phyloP scores from a whole-genome alignment of 2,888 invertebrate genomes.

The Ophion ellenae region DNA sequence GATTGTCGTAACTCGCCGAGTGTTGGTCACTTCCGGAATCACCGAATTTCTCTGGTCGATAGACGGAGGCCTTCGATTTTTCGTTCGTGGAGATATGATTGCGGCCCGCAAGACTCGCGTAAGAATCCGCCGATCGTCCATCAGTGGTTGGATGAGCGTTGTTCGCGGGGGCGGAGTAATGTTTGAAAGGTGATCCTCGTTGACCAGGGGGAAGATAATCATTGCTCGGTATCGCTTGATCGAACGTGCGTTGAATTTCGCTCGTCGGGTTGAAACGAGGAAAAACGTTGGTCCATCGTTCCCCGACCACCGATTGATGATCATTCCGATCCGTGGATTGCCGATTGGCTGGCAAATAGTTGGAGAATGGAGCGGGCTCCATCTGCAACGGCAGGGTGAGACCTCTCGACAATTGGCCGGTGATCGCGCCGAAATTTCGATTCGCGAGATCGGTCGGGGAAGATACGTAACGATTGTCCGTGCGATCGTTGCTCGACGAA shows the following conservation, averaged over 20 bases:
- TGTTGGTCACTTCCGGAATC: constrained; percentile 8
- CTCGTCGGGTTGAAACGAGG: constrained; percentile 66
- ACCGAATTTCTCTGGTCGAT: constrained; percentile 36
- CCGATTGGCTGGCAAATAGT: constrained; percentile 68
- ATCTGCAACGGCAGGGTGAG: constrained; percentile 41
- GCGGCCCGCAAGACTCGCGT: constrained; percentile 20
- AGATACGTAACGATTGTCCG: constrained; percentile 58
- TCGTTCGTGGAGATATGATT: constrained; percentile 44
- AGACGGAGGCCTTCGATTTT: constrained; percentile 52
- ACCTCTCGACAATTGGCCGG: constrained; percentile 30
- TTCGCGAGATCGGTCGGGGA: constrained; percentile 14
- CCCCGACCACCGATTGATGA: background rate
- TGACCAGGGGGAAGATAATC: constrained; percentile 83
- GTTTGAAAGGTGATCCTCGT: constrained; percentile 40
- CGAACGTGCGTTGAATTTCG: constrained; percentile 60
- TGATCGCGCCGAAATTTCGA: constrained; percentile 10
- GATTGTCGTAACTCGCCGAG: constrained; percentile 26
- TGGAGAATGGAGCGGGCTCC: constrained; percentile 54
- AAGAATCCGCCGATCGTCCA: constrained; percentile 8
- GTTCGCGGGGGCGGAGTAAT: constrained; percentile 48
- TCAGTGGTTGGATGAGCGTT: constrained; percentile 56
- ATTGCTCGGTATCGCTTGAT: constrained; percentile 75
- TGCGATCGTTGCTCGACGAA: constrained; percentile 23
- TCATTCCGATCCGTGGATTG: constrained; percentile 26
- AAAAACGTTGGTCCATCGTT: constrained; percentile 35